These are phyloP conservation scores for Chromoteleia sp. DNA, from an alignment of 2,888 invertebrate genomes.

Conservation along the genomic window DNA sequence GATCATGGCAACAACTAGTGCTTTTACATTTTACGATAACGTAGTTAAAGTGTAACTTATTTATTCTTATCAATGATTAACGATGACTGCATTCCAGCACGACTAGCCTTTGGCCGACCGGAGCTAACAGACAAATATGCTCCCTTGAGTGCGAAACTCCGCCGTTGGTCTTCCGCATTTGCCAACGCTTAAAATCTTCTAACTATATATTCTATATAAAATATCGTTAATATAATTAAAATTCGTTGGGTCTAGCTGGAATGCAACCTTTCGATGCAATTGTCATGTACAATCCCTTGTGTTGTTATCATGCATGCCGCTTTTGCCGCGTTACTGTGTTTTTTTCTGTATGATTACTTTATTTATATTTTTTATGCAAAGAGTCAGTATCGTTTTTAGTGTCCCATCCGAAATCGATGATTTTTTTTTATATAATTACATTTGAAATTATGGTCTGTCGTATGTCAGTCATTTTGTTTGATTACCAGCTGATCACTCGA, in stretches of 20 bases:
- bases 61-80: slow-evolving; percentile 84
- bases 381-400: slow-evolving; percentile 61
- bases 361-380: slow-evolving; percentile 55
- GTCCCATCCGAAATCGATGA: slow-evolving; percentile 58
- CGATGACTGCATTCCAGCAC: slow-evolving; percentile 84
- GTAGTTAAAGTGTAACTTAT: slow-evolving; percentile 84
- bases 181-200: slow-evolving; percentile 83
- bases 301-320: slow-evolving; percentile 46
- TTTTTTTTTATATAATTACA: slow-evolving; percentile 72
- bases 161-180: slow-evolving; percentile 73
- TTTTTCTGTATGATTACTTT: slow-evolving; percentile 38
- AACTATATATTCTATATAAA: slow-evolving; percentile 85
- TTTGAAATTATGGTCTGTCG: slow-evolving; percentile 67
- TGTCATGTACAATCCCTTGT: slow-evolving; percentile 62
- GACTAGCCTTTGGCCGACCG: slow-evolving; percentile 84
- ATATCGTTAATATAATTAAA: slow-evolving; percentile 85
- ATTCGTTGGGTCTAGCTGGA: slow-evolving; percentile 84
- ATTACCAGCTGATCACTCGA: slow-evolving; percentile 83
- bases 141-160: slow-evolving; percentile 82
- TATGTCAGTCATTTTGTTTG: slow-evolving; percentile 84
- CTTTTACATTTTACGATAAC: slow-evolving; percentile 74
- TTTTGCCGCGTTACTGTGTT: slow-evolving; percentile 20
- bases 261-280: slow-evolving; percentile 82
- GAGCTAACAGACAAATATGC: slow-evolving; percentile 85
- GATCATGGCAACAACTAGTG: slow-evolving; percentile 71